These are phyloP conservation scores for Cynocephalus volans DNA, from an alignment of 2,113 vertebrate species.

Conservation along the genomic window DNA sequence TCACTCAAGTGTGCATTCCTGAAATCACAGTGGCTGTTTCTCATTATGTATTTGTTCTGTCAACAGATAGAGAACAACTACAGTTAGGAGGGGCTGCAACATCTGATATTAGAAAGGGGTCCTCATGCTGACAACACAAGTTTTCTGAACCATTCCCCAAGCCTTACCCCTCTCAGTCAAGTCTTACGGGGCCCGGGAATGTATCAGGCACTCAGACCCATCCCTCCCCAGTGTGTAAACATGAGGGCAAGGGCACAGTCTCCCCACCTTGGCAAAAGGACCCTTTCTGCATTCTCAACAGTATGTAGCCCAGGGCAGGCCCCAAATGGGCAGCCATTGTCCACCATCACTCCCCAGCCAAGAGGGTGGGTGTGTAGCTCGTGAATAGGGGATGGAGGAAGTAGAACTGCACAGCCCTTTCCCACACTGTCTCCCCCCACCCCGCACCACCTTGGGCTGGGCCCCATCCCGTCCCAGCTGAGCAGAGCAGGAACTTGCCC, in stretches of 20 bases:
- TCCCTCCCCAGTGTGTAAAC: not conserved
- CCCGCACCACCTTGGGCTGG: not conserved
- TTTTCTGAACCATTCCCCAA: not conserved
- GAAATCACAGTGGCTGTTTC: slow-evolving; percentile 27
- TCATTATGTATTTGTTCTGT: not conserved
- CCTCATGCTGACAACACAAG: not conserved
- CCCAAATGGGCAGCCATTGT: not conserved
- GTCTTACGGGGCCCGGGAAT: not conserved
- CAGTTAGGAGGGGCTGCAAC: not conserved
- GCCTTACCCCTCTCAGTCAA: not conserved
- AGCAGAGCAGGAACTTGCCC: slow-evolving; percentile 64
- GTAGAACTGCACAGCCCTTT: slow-evolving; percentile 61
- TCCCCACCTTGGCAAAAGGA: not conserved
- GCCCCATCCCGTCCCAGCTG: not conserved
- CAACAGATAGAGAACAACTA: not conserved
- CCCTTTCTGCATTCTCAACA: not conserved
- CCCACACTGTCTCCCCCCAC: not conserved
- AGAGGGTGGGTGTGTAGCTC: not conserved
- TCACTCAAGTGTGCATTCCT: not conserved
- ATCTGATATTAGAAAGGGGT: not conserved
- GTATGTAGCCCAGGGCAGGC: not conserved
- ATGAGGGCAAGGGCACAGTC: not conserved
- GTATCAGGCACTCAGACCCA: not conserved
- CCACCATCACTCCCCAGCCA: not conserved
- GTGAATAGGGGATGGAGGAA: slow-evolving; percentile 30